These are phyloP conservation scores for Ardeotis arabs DNA, from an alignment of 2,113 vertebrate species.

Conservation along the genomic window DNA sequence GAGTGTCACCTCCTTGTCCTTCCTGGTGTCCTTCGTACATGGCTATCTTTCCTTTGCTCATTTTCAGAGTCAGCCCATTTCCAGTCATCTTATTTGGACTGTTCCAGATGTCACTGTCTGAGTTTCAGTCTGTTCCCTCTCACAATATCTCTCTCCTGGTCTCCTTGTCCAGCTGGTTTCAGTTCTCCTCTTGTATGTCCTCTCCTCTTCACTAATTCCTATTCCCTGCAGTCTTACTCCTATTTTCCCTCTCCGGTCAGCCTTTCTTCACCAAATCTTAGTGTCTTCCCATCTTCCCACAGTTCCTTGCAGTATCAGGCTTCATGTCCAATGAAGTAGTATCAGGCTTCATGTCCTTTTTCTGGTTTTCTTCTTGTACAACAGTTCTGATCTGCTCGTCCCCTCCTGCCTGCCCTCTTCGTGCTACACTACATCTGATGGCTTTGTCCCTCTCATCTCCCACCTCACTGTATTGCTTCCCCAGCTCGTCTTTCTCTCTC, in stretches of 20 bases:
- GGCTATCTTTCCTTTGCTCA: not conserved
- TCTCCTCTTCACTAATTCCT: not conserved
- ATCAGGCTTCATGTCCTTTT: not conserved
- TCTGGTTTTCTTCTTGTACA: not conserved
- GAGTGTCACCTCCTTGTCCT: not conserved
- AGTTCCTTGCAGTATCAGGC: not conserved
- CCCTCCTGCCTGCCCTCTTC: not conserved
- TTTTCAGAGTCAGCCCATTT: not conserved
- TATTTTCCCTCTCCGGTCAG: not conserved
- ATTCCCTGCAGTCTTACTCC: not conserved
- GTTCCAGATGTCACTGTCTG: not conserved
- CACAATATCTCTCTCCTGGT: not conserved
- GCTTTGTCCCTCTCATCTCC: not conserved
- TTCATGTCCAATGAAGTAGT: not conserved
- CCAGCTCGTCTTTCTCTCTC: not conserved
- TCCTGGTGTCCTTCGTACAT: not conserved
- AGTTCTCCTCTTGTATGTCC: not conserved
- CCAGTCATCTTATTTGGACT: not conserved
- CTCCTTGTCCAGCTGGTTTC: not conserved
- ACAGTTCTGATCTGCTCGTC: not conserved
- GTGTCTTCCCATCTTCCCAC: not conserved
- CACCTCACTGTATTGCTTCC: not conserved
- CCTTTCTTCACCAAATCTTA: not conserved
- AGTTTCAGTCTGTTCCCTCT: not conserved
- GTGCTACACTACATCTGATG: not conserved